Conservation (phyloP, 2,797 vertebrate species). For the Heterohyrax brucei region DNA sequence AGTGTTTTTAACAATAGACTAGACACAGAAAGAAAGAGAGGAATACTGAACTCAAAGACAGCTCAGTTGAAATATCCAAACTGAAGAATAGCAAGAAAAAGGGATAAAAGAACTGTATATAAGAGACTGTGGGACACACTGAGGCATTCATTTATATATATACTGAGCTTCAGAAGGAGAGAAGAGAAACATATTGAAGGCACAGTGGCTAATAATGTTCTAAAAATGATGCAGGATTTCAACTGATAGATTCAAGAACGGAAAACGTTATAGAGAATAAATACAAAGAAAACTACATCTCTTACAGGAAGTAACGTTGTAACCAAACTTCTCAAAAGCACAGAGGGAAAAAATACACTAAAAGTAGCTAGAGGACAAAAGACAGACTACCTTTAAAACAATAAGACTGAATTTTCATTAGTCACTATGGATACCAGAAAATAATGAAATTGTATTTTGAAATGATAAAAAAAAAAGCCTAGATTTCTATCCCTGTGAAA, state of each 20-base stretch:
- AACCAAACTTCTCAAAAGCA: neutral
- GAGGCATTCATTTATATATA: neutral
- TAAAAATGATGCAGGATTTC: neutral
- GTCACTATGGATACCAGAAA: too few species aligned
- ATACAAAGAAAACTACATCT: neutral
- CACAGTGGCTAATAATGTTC: neutral
- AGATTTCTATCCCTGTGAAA: too few species aligned
- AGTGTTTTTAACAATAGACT: too few species aligned
- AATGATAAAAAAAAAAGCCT: too few species aligned
- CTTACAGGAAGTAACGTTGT: neutral
- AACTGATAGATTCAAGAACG: neutral
- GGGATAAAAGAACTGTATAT: neutral
- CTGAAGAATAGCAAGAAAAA: neutral
- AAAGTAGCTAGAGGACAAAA: too few species aligned
- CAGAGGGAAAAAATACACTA: too few species aligned
- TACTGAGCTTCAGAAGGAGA: neutral
- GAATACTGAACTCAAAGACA: neutral
- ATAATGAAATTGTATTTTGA: too few species aligned
- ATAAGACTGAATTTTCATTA: too few species aligned
- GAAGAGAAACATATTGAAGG: neutral
- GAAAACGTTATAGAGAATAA: neutral
- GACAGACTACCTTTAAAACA: too few species aligned
- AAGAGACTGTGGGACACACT: neutral
- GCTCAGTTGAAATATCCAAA: neutral
- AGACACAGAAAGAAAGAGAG: neutral